phyloP scores from a whole-genome alignment of 2,113 vertebrate genomes.

The Azemiops feae region DNA sequence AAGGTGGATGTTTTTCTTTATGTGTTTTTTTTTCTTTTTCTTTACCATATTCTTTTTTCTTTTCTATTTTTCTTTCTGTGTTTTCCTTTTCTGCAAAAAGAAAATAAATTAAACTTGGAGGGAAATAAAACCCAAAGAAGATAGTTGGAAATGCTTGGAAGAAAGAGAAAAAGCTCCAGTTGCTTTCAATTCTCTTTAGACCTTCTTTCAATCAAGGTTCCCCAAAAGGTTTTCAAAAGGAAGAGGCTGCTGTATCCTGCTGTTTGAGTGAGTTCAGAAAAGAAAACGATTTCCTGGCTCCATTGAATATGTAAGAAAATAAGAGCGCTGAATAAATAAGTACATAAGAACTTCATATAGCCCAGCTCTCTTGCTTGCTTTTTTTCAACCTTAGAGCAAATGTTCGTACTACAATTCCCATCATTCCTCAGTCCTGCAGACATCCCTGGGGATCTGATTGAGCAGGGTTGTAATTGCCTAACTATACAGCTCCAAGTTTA shows the following conservation, averaged over 20 bases:
- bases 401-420: background rate
- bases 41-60: background rate
- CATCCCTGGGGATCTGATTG: background rate
- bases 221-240: background rate
- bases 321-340: background rate
- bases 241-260: conserved; percentile 14
- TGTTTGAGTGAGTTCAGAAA: background rate
- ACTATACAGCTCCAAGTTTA: background rate
- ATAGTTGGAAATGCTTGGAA: background rate
- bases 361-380: background rate
- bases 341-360: background rate
- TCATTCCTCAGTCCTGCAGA: background rate
- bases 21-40: background rate
- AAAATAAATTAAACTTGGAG: background rate
- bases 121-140: background rate
- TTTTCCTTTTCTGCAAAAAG: background rate
- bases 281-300: accelerated
- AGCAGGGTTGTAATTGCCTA: background rate
- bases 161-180: background rate
- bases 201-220: background rate
- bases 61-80: background rate
- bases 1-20: background rate
- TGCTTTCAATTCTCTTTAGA: background rate
- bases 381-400: too few species aligned
- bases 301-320: background rate